phyloP scores from a whole-genome alignment of 2,888 invertebrate genomes.

The Frankliniella intonsa region DNA sequence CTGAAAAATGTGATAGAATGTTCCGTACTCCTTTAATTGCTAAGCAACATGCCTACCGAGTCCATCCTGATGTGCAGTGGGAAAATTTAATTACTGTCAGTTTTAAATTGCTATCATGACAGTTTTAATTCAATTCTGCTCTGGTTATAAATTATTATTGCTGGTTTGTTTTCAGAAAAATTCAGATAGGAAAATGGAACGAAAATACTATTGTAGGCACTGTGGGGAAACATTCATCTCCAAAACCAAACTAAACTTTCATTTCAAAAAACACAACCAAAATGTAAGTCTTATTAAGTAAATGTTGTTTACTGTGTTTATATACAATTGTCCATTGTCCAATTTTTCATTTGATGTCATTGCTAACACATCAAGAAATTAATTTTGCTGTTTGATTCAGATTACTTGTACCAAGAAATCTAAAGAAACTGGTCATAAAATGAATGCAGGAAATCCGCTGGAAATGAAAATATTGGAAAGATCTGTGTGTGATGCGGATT shows the following conservation, averaged over 20 bases:
- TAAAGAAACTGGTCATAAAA: too few relatives aligned
- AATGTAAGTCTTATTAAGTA: neutral
- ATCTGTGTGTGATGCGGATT: too few relatives aligned
- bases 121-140: neutral
- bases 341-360: neutral
- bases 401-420: too few relatives aligned
- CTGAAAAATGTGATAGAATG: neutral
- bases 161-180: neutral
- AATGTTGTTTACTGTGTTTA: neutral
- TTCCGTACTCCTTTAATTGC: neutral
- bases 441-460: too few relatives aligned
- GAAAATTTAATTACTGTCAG: neutral
- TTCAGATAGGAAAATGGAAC: neutral
- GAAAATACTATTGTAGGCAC: neutral
- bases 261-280: neutral
- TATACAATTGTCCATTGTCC: neutral
- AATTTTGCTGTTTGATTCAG: neutral
- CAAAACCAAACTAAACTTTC: neutral
- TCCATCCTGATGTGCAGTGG: neutral
- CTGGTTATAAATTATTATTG: neutral
- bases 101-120: neutral
- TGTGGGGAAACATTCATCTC: neutral
- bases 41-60: neutral
- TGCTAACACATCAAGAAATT: neutral
- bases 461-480: too few relatives aligned